Base-by-base conservation (phyloP, 2,888 invertebrate species). In the Lepidocyrtinus sp. region DNA sequence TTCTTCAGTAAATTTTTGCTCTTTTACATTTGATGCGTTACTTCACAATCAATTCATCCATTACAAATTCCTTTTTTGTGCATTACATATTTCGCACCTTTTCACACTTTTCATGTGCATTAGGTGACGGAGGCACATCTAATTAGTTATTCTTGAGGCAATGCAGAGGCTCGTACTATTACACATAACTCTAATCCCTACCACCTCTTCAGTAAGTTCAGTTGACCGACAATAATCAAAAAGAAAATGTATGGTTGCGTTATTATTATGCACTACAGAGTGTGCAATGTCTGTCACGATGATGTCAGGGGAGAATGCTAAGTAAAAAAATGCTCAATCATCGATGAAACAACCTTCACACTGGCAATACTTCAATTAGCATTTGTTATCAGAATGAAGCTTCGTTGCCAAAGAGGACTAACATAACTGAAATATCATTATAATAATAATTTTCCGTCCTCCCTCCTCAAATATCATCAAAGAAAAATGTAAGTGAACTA, bases 341-440 rank as follows among this genome's bases (percentile, higher is more conserved):
- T 67, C 72, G 70, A 71, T 71, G 62, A 74, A 75, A 62, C 74
- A 71, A 75, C 80, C 75, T 80, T 80, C 75, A 75, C 65, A 75
- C 70, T 80, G 74, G 80, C 79, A 79, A 74, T 67, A 65, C 71
- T 69, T 75, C 80, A 80, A 80, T 80, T 80, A 80, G 80, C 61
- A 45, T 61, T 71, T 61, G 61, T 75, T 80, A 74, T 74, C 69
- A 70, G 36, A 22, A 46, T 64, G 50, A 68, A 17, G 72, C n/a
- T 25, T 62, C 22, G 46, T 72, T 73, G 50, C 5, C 21, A 36
- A 64, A 55, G 73, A 50, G 26, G 26, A 19, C 26, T n/a, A n/a
- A 12, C 50, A 64, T 17, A 64, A 73, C 50, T 50, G 46, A 72
- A 71, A 1, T 25, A 72, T 62, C 50, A 12, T 12, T 17, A 50